Evolutionary conservation across 2,797 vertebrate genomes (phyloP).

Genomic region (Australoheros facetus): DNA sequence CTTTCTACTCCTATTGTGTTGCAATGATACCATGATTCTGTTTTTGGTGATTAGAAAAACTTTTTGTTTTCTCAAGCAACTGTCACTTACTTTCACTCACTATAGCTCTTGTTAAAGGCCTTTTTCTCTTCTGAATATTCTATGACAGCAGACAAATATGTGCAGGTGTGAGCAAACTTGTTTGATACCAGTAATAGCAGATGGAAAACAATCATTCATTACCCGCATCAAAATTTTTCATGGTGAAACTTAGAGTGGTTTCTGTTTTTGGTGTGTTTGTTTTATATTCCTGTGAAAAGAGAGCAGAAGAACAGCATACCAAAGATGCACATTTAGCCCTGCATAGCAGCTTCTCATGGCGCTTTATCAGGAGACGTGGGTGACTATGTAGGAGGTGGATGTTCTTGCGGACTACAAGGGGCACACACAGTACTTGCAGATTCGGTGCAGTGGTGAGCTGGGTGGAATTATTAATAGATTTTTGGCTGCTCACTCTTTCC

Average conservation of each 20-base stretch:
- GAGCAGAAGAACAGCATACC: conserved; percentile 11
- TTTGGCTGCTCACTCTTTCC: conserved; percentile 57
- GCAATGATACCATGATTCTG: background rate
- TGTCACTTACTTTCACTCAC: conserved; percentile 5
- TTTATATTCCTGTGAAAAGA: background rate
- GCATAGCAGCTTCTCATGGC: conserved; percentile 61
- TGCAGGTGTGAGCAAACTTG: background rate
- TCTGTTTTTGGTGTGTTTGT: too few species aligned
- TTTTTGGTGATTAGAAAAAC: background rate
- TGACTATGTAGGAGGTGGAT: conserved; percentile 73
- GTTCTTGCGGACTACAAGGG: conserved; percentile 74
- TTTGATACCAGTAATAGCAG: background rate
- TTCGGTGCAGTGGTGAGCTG: conserved; percentile 59
- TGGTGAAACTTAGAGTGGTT: background rate
- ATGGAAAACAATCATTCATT: background rate
- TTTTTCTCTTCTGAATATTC: background rate
- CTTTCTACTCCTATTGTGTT: background rate
- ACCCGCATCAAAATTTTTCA: background rate
- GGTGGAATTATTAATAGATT: conserved; percentile 75
- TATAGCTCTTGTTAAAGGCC: background rate
- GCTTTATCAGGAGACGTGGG: conserved; percentile 68
- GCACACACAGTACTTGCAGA: conserved; percentile 71
- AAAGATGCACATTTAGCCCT: conserved; percentile 53
- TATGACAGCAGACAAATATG: background rate
- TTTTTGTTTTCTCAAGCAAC: background rate